Conservation (phyloP, 30 jellyfish, hydroid and myxozoan species). For the Pelagia noctiluca region DNA sequence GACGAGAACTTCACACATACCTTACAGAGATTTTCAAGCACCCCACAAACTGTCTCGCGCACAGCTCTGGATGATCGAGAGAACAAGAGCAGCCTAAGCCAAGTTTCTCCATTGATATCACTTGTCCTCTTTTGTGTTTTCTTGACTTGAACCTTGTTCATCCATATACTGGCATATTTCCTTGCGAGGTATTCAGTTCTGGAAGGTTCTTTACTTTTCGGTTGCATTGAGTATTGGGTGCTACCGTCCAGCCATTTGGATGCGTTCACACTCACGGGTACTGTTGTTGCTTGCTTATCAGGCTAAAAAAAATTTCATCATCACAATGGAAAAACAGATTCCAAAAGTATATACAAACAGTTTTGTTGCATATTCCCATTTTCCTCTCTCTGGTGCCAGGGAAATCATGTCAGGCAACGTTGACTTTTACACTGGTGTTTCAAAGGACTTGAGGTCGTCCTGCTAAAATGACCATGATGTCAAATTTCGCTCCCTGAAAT, state of each 20-base stretch:
- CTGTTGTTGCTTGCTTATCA: background rate
- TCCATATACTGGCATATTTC: slow-evolving; percentile 76
- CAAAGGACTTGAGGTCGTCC: no score
- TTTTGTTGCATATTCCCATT: no score
- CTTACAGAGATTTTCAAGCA: slow-evolving; percentile 76
- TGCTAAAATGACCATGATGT: no score
- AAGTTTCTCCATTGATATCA: slow-evolving; percentile 46
- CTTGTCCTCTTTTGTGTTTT: slow-evolving; percentile 7
- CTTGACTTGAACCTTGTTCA: slow-evolving; percentile 40
- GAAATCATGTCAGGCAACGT: no score
- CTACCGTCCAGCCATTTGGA: slow-evolving; percentile 60
- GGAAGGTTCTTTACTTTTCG: slow-evolving; percentile 28
- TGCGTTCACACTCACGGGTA: slow-evolving; percentile 36
- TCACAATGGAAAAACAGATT: no score
- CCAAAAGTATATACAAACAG: no score
- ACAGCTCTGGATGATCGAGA: slow-evolving; percentile 87
- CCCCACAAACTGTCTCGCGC: slow-evolving; percentile 85
- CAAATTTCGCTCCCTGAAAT: no score
- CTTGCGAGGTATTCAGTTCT: slow-evolving; percentile 61
- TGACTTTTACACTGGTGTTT: no score
- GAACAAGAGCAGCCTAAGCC: slow-evolving; percentile 86
- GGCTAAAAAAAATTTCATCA: no score
- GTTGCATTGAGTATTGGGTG: slow-evolving; percentile 36
- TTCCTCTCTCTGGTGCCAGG: no score
- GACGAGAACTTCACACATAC: slow-evolving; percentile 45